Base-by-base conservation (phyloP, 1,140 invertebrate species). In the Panulirus ornatus region DNA sequence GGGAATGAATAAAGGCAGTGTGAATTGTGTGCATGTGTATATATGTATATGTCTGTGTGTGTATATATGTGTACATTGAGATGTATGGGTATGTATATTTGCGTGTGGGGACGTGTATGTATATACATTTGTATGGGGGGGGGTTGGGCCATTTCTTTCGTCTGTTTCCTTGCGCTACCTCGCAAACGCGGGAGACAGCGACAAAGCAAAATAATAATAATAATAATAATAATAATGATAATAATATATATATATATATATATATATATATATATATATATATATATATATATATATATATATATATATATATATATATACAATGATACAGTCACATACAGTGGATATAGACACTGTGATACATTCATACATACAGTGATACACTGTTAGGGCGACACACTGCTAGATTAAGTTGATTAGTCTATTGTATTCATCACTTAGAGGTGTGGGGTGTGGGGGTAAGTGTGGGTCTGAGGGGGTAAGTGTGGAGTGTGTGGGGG, bases 231-330 rank as follows among this genome's bases (percentile, higher is more conserved):
- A 22, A 30, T 27, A 79, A 1, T 0, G n/a, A 51, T 47, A 79
- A n/a, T 27, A 30, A 51, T 82, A 63, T 40, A 58, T 82, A 82
- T 82, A 58, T 82, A 38, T 63, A 81, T 34, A 63, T 82, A 30
- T 81, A 81, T 81, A 81, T 81, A 81, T 81, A 54, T 30, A 81
- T 51, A 54, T 30, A 51, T 30, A 51, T 51, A 51, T 30, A 51
- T 54, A 79, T 54, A 79, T 34, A 79, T 54, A 79, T 54, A 78
- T 47, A 78, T 78, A 78, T 78, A 78, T 78, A 78, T 78, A 44
- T 47, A 78, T 78, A 78, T 78, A 78, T 78, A 78, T 78, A 78
- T 78, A 47, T 78, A 78, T 78, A 78, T 78, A 22, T 78, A 78
- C 36, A 58, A 14, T 54, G 36, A n/a, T n/a, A 63, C 36, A 38